phyloP scores from a whole-genome alignment of 64 coral and sea anemone species.

The Pachyseris speciosa region DNA sequence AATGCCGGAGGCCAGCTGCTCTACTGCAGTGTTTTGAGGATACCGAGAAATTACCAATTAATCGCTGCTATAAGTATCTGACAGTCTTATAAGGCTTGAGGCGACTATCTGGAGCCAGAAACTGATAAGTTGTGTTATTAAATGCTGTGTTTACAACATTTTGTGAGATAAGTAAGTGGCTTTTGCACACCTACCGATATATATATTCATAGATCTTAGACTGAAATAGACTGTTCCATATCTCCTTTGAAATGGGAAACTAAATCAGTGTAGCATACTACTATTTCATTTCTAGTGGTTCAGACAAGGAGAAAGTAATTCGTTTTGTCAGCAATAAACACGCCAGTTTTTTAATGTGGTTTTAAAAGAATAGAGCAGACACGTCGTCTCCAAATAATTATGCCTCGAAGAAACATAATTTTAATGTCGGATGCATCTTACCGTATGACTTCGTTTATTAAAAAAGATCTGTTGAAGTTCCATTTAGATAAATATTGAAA shows the following conservation, averaged over 20 bases:
- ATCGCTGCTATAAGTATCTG: not conserved
- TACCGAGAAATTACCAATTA: not conserved
- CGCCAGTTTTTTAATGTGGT: conserved; percentile 17
- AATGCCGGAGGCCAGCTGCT: not conserved
- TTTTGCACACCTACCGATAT: conserved; percentile 24
- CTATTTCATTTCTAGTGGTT: conserved; percentile 31
- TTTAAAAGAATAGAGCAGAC: conserved; percentile 24
- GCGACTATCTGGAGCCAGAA: conserved; percentile 31
- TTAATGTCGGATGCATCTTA: conserved; percentile 4
- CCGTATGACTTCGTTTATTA: not conserved
- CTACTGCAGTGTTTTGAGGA: not conserved
- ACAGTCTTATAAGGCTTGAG: not conserved
- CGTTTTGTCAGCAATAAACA: conserved; percentile 22
- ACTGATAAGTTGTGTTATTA: conserved; percentile 21
- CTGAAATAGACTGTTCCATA: conserved; percentile 2
- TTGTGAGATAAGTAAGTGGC: conserved; percentile 4
- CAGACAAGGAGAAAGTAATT: conserved; percentile 20
- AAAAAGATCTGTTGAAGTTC: not conserved
- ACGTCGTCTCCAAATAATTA: conserved; percentile 35
- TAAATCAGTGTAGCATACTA: conserved; percentile 15
- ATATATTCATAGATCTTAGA: not conserved
- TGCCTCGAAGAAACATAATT: conserved; percentile 42
- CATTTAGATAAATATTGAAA: not conserved
- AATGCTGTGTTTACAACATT: conserved; percentile 26
- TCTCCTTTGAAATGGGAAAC: conserved; percentile 28